Evolutionary conservation across 1,140 invertebrate genomes (phyloP), one percentile per base, ranked within the genome.

Genomic region (Aphidius gifuensis): DNA sequence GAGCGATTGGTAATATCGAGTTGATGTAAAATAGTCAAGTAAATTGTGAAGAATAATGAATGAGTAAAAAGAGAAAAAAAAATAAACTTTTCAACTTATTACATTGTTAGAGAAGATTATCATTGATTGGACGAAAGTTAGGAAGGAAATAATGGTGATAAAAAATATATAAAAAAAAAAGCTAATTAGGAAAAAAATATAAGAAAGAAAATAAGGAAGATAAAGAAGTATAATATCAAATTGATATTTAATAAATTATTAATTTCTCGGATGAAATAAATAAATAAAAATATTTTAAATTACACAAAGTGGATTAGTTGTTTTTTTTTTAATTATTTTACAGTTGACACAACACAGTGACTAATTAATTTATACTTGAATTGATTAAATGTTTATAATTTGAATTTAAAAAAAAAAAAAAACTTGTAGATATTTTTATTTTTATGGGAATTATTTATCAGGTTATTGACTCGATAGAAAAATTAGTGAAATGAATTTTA

Each of bases 31-130:
- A 16, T 16, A 16, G 16, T 2, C 16, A 49, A 53, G 21, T 9
- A 21, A 56, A 43, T 21, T 40, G n/a, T 50, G 9, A 8, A 8
- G n/a, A 54, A 16, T 40, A 58, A 58, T 39, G 54, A 32, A 8
- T 23, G 45, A 44, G 54, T 43, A 61, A 55, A 62, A 66, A 63
- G 62, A 69, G n/a, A 58, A 66, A 66, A 66, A 71, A 68, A 70
- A 73, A 74, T 69, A 67, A 65, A 70, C 69, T 71, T 73, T 71
- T 53, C 68, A 73, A 74, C 69, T 75, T 74, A 73, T 75, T 69
- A 71, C 71, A 68, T 59, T 64, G 58, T 60, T n/a, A 63, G 62
- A 69, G 66, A 67, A 73, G 72, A 74, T 75, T 74, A 72, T 58
- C 69, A 66, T 64, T 71, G 71, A 75, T 75, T 71, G 66, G 60